Evolutionary conservation across 1,140 invertebrate species (phyloP).

Genomic region (Ptiloglossa arizonensis): DNA sequence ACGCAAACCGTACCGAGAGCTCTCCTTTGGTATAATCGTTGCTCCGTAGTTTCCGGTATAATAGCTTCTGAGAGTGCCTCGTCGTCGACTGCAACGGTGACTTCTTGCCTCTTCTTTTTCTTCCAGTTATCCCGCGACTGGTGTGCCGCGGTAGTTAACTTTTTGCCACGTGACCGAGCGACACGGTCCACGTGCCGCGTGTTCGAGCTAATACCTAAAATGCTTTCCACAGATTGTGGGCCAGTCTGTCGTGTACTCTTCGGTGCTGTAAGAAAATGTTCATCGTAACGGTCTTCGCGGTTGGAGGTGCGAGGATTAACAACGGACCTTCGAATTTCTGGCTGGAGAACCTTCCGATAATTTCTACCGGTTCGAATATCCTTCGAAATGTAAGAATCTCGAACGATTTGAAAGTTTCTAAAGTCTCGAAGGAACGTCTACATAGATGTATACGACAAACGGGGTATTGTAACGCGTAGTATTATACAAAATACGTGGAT

Average conservation of each 20-base stretch:
- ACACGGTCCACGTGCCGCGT: constrained; percentile 68
- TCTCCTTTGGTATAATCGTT: constrained; percentile 2
- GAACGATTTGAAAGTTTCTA: too few species aligned
- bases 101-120: constrained; percentile 40
- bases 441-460: too few species aligned
- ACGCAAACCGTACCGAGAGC: constrained; percentile 37
- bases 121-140: constrained; percentile 26
- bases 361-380: background rate
- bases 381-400: too few species aligned
- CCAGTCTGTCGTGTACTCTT: constrained; percentile 20
- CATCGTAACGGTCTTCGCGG: constrained; percentile 45
- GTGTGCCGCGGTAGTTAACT: constrained; percentile 52
- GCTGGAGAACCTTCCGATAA: background rate
- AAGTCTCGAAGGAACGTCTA: too few species aligned
- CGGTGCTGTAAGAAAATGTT: constrained; percentile 41
- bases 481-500: too few species aligned
- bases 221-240: constrained; percentile 58
- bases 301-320: background rate
- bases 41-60: constrained; percentile 56
- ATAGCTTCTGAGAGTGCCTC: constrained; percentile 56
- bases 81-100: constrained; percentile 20
- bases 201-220: constrained; percentile 63
- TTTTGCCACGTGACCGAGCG: constrained; percentile 62
- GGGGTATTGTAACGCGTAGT: too few species aligned
- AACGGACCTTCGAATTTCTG: background rate